Base-by-base conservation (phyloP, 2,888 invertebrate genomes). In the Odontothrips loti region DNA sequence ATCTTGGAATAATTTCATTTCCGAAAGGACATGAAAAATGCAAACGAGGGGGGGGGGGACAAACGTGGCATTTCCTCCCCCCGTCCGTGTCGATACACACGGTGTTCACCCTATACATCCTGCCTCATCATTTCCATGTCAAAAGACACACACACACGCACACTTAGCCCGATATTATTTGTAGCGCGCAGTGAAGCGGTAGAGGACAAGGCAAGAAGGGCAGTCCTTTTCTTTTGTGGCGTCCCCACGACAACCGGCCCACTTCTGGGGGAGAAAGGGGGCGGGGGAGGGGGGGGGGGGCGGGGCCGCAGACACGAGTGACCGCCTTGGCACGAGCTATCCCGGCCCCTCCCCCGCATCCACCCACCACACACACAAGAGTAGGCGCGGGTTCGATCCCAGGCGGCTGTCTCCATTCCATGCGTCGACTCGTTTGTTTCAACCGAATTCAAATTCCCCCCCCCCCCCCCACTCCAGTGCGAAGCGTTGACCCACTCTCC, bases 91-190 rank as follows among this genome's bases (percentile, higher is more conserved):
- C 58, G 20, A 20, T 20, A 17, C 58, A 20, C 20, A 20, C 58
- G 58, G 58, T 2, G 58, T 11, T 3, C 6, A 10, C 51, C 12
- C 58, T 17, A 15, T n/a, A 58, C 20, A 15, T 58, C 58, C 58
- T 58, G 34, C 34, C 34, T 43, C 34, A 43, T 23, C 23, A 75
- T 75, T 75, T 75, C 68, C 68, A 75, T 75, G 68, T 75, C 68
- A 75, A 75, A 75, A 23, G 68, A n/a, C 17, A 17, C 58, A 58
- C 58, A n/a, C 17, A n/a, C 34, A n/a, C 68, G 12, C 23, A 75
- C 68, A 23, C 68, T 27, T 27, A 75, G 68, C 68, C 68, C 68
- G 23, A 75, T 75, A 75, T 75, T 75, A 75, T 75, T 75, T 75
- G 68, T 75, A 75, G 68, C 27, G 58, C 11, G 68, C 23, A 27